Conservation (phyloP, 2,113 vertebrate species). For the Megaceryle maxima region DNA sequence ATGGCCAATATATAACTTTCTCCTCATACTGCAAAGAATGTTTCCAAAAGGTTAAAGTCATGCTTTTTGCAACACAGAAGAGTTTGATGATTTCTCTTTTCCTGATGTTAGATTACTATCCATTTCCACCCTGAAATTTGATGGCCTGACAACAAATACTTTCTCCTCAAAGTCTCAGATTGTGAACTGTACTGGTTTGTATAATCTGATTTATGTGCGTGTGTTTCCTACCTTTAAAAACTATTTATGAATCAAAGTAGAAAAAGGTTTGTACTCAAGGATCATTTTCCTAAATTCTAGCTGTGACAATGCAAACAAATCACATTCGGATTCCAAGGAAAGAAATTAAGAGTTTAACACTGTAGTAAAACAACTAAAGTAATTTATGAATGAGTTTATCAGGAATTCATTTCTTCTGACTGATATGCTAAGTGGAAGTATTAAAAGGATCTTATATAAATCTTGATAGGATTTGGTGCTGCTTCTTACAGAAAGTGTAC, state of each 20-base stretch:
- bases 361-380: neutral
- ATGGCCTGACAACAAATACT: neutral
- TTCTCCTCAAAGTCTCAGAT: neutral
- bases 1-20: slow-evolving; percentile 19
- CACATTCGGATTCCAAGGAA: neutral
- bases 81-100: slow-evolving; percentile 5
- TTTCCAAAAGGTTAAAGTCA: slow-evolving; percentile 40
- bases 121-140: neutral
- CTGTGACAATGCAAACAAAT: neutral
- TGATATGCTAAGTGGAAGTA: neutral
- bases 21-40: slow-evolving; percentile 4
- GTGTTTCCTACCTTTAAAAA: neutral
- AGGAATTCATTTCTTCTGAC: neutral
- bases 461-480: neutral
- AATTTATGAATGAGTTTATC: neutral
- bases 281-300: neutral
- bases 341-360: neutral
- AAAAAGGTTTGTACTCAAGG: neutral
- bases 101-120: neutral
- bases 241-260: neutral
- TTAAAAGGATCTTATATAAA: neutral
- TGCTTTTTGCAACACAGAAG: neutral
- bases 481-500: neutral
- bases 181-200: neutral
- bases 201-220: neutral